Evolutionary conservation across 2,888 invertebrate genomes (phyloP).

Genomic region (Himalopsyche anomala): DNA sequence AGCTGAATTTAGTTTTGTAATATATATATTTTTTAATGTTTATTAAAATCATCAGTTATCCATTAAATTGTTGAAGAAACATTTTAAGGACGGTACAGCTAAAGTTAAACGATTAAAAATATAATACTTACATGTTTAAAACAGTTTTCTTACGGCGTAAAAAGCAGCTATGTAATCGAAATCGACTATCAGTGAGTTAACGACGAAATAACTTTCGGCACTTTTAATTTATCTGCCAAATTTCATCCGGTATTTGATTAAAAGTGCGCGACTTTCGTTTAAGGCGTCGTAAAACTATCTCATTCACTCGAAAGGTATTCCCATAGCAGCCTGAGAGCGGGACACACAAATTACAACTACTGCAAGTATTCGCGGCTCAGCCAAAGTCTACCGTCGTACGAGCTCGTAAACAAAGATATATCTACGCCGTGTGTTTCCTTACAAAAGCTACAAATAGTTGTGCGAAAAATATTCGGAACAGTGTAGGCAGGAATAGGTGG

Average conservation of each 20-base stretch:
- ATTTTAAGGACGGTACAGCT: too few relatives aligned
- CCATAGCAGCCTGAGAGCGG: slow-evolving; percentile 46
- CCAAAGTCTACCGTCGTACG: slow-evolving; percentile 51
- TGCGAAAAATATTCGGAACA: slow-evolving; percentile 64
- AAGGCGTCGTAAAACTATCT: slow-evolving; percentile 62
- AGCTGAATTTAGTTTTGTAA: too few relatives aligned
- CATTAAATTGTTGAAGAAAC: too few relatives aligned
- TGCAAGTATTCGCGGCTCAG: slow-evolving; percentile 61
- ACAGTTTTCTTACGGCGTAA: background rate
- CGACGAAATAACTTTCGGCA: slow-evolving; percentile 44
- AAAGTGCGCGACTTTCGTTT: slow-evolving; percentile 56
- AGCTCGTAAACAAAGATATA: slow-evolving; percentile 64
- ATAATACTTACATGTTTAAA: background rate
- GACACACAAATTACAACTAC: slow-evolving; percentile 61
- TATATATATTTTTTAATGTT: too few relatives aligned
- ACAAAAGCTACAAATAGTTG: slow-evolving; percentile 61
- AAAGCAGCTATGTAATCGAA: background rate
- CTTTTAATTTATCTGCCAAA: slow-evolving; percentile 56
- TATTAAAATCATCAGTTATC: too few relatives aligned
- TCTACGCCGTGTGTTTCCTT: slow-evolving; percentile 58
- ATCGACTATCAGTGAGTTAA: slow-evolving; percentile 24
- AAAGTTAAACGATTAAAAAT: background rate
- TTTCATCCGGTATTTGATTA: slow-evolving; percentile 48
- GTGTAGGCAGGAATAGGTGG: slow-evolving; percentile 45
- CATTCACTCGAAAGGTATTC: slow-evolving; percentile 54